phyloP scores from a whole-genome alignment of 2,113 vertebrate species.

The Pitta sordida region DNA sequence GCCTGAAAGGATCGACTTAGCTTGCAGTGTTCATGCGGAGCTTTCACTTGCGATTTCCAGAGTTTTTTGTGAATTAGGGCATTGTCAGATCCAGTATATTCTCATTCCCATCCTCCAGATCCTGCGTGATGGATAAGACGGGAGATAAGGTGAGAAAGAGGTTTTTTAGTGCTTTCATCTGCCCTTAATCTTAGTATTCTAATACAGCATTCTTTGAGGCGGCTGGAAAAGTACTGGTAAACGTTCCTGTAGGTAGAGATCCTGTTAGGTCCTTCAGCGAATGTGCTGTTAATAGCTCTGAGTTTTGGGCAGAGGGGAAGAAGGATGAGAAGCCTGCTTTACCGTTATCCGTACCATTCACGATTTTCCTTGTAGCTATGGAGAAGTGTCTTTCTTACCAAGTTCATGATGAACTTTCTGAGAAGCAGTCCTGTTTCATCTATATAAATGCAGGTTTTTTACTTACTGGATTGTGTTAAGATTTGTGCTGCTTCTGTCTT shows the following conservation, averaged over 20 bases:
- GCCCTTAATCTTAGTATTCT: background rate
- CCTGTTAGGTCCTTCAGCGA: background rate
- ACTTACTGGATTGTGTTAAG: background rate
- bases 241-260: constrained; percentile 7
- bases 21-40: background rate
- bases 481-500: background rate
- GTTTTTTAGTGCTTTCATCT: background rate
- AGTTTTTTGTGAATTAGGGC: background rate
- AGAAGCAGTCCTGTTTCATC: background rate
- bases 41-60: background rate
- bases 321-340: background rate
- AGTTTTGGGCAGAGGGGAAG: constrained; percentile 7
- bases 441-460: no score
- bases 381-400: background rate
- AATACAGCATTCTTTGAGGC: background rate
- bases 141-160: background rate
- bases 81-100: background rate
- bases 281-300: constrained; percentile 14
- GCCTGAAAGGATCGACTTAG: background rate
- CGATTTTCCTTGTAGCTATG: background rate
- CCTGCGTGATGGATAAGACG: background rate
- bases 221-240: constrained; percentile 3
- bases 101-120: background rate
- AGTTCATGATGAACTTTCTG: background rate
- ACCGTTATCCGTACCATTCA: background rate